Percentiles rank a stretch among this genome's conserved stretches.
Evolutionary conservation across 2,888 invertebrate species (phyloP).

Genomic region (Serrognathus titanus): DNA sequence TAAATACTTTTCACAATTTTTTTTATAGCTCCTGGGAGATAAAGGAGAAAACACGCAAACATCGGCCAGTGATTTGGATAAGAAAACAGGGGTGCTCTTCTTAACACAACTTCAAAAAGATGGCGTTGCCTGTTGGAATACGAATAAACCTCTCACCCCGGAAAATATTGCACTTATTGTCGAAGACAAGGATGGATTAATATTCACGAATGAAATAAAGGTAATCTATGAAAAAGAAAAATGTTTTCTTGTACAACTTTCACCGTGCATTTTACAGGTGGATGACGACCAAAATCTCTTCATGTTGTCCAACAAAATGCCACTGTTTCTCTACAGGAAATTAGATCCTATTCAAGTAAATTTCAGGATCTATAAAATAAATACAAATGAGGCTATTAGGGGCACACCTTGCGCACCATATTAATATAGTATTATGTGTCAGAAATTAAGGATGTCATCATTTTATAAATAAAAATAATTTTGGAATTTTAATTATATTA

Average conservation of each 20-base stretch:
- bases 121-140: slow-evolving; percentile 80
- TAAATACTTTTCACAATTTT: slow-evolving; percentile 17
- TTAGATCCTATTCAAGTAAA: slow-evolving; percentile 67
- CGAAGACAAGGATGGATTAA: slow-evolving; percentile 62
- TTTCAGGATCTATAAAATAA: slow-evolving; percentile 54
- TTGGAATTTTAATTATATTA: neutral
- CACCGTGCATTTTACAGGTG: neutral
- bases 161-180: slow-evolving; percentile 67
- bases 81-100: slow-evolving; percentile 66
- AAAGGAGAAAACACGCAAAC: slow-evolving; percentile 71
- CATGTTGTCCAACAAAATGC: slow-evolving; percentile 76
- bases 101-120: slow-evolving; percentile 76
- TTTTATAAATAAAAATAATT: slow-evolving; percentile 3
- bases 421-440: slow-evolving; percentile 21
- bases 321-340: slow-evolving; percentile 63
- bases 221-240: slow-evolving; percentile 37
- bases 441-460: neutral
- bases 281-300: slow-evolving; percentile 60
- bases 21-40: slow-evolving; percentile 60
- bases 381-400: slow-evolving; percentile 47
- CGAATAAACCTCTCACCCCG: slow-evolving; percentile 59
- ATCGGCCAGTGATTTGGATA: slow-evolving; percentile 69
- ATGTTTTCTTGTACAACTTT: neutral
- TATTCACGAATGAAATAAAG: slow-evolving; percentile 78
- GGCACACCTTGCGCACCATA: slow-evolving; percentile 43